These are phyloP conservation scores for Drosophila leonis DNA, from an alignment of 2,888 invertebrate species.

Conservation along the genomic window DNA sequence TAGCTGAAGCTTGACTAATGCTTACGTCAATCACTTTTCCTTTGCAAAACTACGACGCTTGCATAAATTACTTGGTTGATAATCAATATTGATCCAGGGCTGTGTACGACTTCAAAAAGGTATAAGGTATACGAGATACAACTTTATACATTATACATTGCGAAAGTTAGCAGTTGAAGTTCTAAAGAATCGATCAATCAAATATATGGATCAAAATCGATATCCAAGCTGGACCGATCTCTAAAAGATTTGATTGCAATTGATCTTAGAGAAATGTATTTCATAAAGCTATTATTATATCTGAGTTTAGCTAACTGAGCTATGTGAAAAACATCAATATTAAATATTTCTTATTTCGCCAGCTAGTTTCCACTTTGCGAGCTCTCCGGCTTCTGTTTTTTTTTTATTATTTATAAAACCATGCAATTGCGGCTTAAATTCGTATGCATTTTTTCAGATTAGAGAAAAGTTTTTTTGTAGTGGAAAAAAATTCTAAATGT, in stretches of 20 bases:
- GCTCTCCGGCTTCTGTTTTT: background rate
- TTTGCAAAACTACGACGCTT: background rate
- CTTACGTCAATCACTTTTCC: conserved; percentile 20
- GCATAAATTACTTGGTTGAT: background rate
- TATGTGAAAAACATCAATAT: conserved; percentile 1
- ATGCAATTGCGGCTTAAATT: conserved; percentile 77
- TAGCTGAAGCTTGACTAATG: conserved; percentile 75
- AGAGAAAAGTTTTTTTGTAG: conserved; percentile 23
- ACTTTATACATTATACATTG: background rate
- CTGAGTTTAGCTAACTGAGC: background rate
- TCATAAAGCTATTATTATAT: background rate
- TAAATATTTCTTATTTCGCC: conserved; percentile 25
- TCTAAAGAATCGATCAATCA: background rate
- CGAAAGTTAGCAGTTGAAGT: background rate
- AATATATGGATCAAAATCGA: background rate
- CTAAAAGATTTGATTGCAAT: background rate
- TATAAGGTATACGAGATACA: background rate
- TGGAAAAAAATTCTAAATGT: conserved; percentile 18
- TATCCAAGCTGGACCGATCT: background rate
- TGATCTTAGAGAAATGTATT: background rate
- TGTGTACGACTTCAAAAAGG: background rate
- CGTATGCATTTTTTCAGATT: conserved; percentile 60
- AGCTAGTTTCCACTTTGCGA: conserved; percentile 45
- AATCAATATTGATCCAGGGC: conserved; percentile 17
- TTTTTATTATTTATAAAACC: conserved; percentile 60